Evolutionary conservation across 2,113 vertebrate species (phyloP).

Genomic region (Cromileptes altivelis): DNA sequence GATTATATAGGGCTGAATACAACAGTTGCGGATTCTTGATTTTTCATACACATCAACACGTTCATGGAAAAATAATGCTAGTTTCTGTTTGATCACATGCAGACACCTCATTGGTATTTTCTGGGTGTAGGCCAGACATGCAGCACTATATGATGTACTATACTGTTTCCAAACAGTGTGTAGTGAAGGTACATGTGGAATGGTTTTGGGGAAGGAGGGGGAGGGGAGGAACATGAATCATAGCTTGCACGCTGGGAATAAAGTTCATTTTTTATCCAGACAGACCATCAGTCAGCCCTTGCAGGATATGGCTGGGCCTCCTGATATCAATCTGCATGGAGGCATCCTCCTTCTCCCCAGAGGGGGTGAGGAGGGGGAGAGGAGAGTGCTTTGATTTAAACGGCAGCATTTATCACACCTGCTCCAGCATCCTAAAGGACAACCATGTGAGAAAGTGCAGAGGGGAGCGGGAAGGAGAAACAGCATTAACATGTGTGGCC

Average conservation of each 20-base stretch:
- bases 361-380: constrained; percentile 51
- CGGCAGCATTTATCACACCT: constrained; percentile 83
- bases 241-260: constrained; percentile 72
- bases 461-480: constrained; percentile 13
- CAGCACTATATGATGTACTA: constrained; percentile 58
- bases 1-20: neutral
- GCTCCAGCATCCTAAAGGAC: constrained; percentile 73
- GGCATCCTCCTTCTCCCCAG: constrained; percentile 78
- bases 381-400: constrained; percentile 80
- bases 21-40: neutral
- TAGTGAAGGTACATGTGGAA: constrained; percentile 45
- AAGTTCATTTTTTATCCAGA: constrained; percentile 83
- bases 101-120: constrained; percentile 49
- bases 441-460: constrained; percentile 39
- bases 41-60: constrained; percentile 28
- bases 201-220: constrained; percentile 45
- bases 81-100: constrained; percentile 21
- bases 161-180: constrained; percentile 55
- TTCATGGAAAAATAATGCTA: constrained; percentile 40
- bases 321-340: constrained; percentile 83
- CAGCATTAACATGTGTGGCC: constrained; percentile 57
- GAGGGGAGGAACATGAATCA: constrained; percentile 78
- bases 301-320: constrained; percentile 68
- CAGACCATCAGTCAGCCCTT: constrained; percentile 82
- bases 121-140: constrained; percentile 13